Conservation (phyloP, 2,888 invertebrate genomes). For the Neelides folsomi region DNA sequence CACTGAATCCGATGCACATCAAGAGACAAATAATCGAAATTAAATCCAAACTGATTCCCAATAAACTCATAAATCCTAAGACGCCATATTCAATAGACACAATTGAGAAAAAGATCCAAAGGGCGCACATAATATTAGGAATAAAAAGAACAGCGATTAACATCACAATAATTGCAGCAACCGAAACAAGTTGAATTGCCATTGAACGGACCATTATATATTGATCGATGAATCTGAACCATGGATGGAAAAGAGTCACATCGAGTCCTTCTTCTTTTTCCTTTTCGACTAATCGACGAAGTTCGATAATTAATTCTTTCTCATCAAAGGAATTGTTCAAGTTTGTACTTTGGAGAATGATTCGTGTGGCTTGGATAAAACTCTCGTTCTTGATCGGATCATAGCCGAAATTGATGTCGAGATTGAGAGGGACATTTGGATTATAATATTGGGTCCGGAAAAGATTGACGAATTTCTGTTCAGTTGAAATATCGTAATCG, state of each 20-base stretch:
- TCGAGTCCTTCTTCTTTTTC: slow-evolving; percentile 1
- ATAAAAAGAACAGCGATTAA: slow-evolving; percentile 85
- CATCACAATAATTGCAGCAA: slow-evolving; percentile 52
- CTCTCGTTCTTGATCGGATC: not conserved
- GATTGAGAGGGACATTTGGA: not conserved
- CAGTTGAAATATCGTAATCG: slow-evolving; percentile 4
- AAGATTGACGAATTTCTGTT: not conserved
- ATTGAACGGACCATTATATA: slow-evolving; percentile 1
- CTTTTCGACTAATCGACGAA: not conserved
- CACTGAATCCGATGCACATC: slow-evolving; percentile 91
- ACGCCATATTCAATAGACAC: slow-evolving; percentile 86
- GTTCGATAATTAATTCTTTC: not conserved
- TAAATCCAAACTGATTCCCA: slow-evolving; percentile 83
- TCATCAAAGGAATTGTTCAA: not conserved
- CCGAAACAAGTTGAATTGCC: slow-evolving; percentile 1
- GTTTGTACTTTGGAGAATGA: slow-evolving; percentile 1
- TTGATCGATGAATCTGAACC: slow-evolving; percentile 4
- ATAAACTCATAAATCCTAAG: slow-evolving; percentile 87
- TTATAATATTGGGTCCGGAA: slow-evolving; percentile 2
- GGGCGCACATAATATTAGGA: slow-evolving; percentile 72
- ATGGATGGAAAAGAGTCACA: slow-evolving; percentile 1
- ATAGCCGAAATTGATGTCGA: not conserved
- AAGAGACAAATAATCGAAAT: slow-evolving; percentile 94
- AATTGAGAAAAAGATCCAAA: slow-evolving; percentile 72
- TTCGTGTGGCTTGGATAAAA: slow-evolving; percentile 1